A percentile compares a stretch with the other conserved stretches of the same genome.
phyloP scores from a whole-genome alignment of 2,113 vertebrate genomes.

The Phalacrocorax pelagicus region DNA sequence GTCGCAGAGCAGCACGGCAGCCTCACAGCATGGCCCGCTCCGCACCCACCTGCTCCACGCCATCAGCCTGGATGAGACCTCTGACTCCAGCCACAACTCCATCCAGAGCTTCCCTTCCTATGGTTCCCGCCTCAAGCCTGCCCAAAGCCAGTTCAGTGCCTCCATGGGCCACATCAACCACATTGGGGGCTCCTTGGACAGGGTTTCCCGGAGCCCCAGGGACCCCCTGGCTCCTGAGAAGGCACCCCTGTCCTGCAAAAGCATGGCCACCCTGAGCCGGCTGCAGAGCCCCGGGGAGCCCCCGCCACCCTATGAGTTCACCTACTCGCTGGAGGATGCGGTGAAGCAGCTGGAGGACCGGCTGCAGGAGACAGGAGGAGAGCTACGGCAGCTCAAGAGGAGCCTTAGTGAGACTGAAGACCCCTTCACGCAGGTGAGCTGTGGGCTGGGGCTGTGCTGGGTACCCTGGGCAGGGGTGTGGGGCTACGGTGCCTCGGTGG shows the following conservation, averaged over 20 bases:
- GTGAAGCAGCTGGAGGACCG: slow-evolving; percentile 88
- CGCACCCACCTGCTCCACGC: slow-evolving; percentile 75
- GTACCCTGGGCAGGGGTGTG: neutral
- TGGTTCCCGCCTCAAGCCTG: slow-evolving; percentile 82
- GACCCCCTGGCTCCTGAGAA: slow-evolving; percentile 74
- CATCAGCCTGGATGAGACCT: slow-evolving; percentile 87
- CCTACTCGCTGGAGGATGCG: slow-evolving; percentile 86
- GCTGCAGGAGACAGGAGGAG: slow-evolving; percentile 89
- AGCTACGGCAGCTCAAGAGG: slow-evolving; percentile 89
- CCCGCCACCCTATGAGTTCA: slow-evolving; percentile 88
- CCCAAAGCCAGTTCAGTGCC: slow-evolving; percentile 88
- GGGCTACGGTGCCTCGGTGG: neutral
- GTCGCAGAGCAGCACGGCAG: slow-evolving; percentile 69
- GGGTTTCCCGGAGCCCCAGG: slow-evolving; percentile 72
- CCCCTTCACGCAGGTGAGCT: slow-evolving; percentile 88
- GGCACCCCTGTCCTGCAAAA: slow-evolving; percentile 78
- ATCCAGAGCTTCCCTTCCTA: slow-evolving; percentile 91
- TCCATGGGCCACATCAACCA: slow-evolving; percentile 95
- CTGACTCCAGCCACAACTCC: slow-evolving; percentile 88
- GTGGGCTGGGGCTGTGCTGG: neutral
- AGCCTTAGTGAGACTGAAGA: slow-evolving; percentile 88
- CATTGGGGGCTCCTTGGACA: slow-evolving; percentile 89
- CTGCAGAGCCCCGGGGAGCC: slow-evolving; percentile 83
- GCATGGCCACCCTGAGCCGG: slow-evolving; percentile 85
- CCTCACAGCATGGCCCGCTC: slow-evolving; percentile 63